A percentile compares a stretch with the other conserved stretches of the same genome.
phyloP scores from a whole-genome alignment of 2,888 invertebrate species.

The Callyntrura sp. region DNA sequence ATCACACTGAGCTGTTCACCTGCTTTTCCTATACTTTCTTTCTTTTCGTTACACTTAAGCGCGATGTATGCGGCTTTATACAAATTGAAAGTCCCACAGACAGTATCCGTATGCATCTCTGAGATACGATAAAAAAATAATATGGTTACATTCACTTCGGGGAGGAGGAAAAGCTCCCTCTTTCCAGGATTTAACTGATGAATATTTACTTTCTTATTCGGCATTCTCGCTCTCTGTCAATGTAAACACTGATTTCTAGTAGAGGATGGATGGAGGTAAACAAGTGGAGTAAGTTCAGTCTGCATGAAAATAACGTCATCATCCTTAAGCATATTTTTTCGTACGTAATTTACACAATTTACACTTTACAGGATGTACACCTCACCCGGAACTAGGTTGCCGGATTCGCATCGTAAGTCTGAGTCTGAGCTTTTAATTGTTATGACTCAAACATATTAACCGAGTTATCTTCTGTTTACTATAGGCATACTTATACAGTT shows the following conservation, averaged over 20 bases:
- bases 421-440: no score
- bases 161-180: background rate
- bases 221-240: background rate
- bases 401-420: constrained; percentile 40
- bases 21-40: no score
- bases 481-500: background rate
- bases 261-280: constrained; percentile 20
- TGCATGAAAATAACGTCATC: background rate
- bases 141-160: no score
- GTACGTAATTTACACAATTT: constrained; percentile 40
- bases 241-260: constrained; percentile 11
- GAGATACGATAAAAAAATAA: no score
- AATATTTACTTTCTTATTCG: background rate
- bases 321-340: background rate
- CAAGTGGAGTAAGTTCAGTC: background rate
- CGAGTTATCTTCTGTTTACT: background rate
- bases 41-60: no score
- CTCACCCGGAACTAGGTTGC: constrained; percentile 71
- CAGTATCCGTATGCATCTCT: no score
- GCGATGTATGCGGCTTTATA: no score
- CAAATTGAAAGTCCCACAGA: no score
- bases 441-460: background rate
- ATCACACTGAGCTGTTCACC: no score
- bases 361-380: constrained; percentile 57
- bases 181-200: background rate